A percentile compares a stretch with the other conserved stretches of the same genome.
Evolutionary conservation across 23 tunicate species (phyloP).

Genomic region (Diplosoma virens): DNA sequence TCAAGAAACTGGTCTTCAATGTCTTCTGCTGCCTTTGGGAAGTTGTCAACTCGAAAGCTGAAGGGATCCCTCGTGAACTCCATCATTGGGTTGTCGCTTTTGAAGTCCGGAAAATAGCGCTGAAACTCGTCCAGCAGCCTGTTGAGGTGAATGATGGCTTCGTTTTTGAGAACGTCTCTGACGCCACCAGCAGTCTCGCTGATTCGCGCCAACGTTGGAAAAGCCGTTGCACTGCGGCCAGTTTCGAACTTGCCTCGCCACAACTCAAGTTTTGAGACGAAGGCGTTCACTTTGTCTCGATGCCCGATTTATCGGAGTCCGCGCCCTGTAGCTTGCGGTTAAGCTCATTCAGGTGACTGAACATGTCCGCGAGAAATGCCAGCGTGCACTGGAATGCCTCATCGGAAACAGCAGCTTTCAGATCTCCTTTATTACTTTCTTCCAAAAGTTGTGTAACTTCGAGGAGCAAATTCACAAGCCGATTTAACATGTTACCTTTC

Average conservation of each 20-base stretch:
- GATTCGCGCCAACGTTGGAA: conserved; percentile 29
- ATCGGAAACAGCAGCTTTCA: conserved; percentile 40
- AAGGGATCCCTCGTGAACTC: conserved; percentile 1
- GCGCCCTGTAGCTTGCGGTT: conserved; percentile 43
- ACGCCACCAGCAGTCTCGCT: conserved; percentile 37
- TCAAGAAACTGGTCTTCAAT: conserved; percentile 9
- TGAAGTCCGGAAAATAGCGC: background rate
- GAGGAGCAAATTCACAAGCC: conserved; percentile 32
- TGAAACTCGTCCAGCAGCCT: background rate
- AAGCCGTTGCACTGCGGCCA: conserved; percentile 35
- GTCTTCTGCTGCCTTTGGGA: background rate
- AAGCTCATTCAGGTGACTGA: conserved; percentile 13
- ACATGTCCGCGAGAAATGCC: conserved; percentile 23
- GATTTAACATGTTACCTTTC: too few species aligned
- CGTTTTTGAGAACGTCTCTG: conserved; percentile 29
- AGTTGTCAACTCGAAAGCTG: conserved; percentile 10
- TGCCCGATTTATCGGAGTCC: conserved; percentile 13
- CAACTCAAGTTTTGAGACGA: conserved; percentile 12
- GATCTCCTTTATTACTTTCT: conserved; percentile 24
- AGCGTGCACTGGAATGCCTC: conserved; percentile 28
- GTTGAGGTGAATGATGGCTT: conserved; percentile 4
- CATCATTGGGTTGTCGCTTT: background rate
- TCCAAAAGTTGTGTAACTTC: conserved; percentile 37
- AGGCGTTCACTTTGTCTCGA: conserved; percentile 11
- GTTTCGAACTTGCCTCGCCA: conserved; percentile 20